Conservation (phyloP, 2,113 vertebrate species). For the Callaeas wilsoni region DNA sequence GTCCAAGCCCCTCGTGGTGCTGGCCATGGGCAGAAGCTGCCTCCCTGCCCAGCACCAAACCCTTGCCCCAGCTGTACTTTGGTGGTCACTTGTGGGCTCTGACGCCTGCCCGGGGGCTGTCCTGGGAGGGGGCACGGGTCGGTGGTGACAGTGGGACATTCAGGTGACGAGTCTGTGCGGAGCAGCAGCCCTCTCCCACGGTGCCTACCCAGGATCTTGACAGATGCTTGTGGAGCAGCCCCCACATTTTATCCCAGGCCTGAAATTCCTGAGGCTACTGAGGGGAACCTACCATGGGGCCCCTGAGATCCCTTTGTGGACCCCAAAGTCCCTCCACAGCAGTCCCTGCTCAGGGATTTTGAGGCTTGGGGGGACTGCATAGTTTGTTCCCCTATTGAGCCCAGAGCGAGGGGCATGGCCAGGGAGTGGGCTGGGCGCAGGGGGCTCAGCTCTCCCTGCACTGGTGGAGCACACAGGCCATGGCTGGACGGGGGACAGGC, state of each 20-base stretch:
- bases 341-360: background rate
- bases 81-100: background rate
- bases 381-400: background rate
- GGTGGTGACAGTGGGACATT: background rate
- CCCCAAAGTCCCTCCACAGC: background rate
- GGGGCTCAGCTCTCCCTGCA: background rate
- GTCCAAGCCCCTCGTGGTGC: fast-evolving
- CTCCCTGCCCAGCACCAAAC: background rate
- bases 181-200: background rate
- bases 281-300: background rate
- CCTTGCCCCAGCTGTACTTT: background rate
- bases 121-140: fast-evolving
- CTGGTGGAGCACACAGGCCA: fast-evolving
- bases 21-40: background rate
- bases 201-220: background rate
- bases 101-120: background rate
- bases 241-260: background rate
- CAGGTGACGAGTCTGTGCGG: fast-evolving
- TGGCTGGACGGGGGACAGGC: background rate
- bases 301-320: background rate
- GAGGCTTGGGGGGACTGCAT: background rate
- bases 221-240: fast-evolving
- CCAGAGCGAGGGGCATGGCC: background rate
- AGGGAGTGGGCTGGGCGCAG: background rate
- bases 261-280: background rate